Base-by-base conservation (phyloP, 2,113 vertebrate genomes). In the Dromas ardeola region DNA sequence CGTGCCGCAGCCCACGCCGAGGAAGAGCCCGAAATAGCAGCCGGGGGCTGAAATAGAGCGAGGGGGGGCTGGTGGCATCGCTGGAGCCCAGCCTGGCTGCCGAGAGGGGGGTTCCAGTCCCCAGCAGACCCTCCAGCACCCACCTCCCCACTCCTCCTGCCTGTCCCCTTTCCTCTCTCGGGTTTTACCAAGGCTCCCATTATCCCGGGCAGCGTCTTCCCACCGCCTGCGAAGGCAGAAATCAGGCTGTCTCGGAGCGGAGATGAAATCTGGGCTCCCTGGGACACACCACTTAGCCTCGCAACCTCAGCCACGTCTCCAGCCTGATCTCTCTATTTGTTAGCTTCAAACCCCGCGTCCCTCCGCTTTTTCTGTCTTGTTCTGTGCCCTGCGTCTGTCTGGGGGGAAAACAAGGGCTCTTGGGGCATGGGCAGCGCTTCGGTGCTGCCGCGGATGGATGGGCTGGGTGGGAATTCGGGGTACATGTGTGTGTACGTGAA, bases 401-500 rank as follows among this genome's bases (percentile, higher is more conserved):
- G 18, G 43, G 65, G 52, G 23, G 22, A 18, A 38, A 84, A 40
- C 4, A 29, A 15, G 29, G 22, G 21, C 2, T 30, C 55, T 26
- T 4, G 42, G 70, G 81, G 42, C 53, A 19, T 0, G 1, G 12
- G 7, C 1, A 9, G 65, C 4, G 71, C 15, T 52, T 62, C 29
- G 55, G n/a, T 69, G 81, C 49, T 56, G 90, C 55, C 1, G 10
- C 0, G 3, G 55, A 8, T 18, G 56, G 49, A 13, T 0, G 6
- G 53, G 47, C 21, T 2, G 5, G 36, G 66, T 23, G 72, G 72
- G 65, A 62, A 23, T 10, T 61, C 0, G 1, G 38, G 34, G 14
- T 10, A 18, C 1, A 3, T 4, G 36, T 11, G 34, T 13, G 11
- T 11, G 26, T 3, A 21, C 5, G 0, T 4, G 20, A 26, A 20